Evolutionary conservation across 2,113 vertebrate species (phyloP), one percentile per base, ranked within the genome.

Genomic region (Eulacestoma nigropectus): DNA sequence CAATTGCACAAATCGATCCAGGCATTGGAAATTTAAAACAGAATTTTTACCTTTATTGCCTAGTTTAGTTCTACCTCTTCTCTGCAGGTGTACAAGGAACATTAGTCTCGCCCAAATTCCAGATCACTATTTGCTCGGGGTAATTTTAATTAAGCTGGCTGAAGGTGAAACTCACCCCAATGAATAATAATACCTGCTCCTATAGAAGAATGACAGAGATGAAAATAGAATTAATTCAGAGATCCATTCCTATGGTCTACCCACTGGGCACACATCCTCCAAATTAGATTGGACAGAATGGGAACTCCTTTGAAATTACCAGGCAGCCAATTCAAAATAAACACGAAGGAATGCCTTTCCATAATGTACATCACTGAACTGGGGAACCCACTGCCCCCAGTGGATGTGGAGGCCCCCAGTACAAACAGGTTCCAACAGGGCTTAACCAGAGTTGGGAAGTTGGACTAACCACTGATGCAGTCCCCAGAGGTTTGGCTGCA

Each of bases 221-320:
- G 86, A 93, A 86, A 96, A 95, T 56, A 94, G 95, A 96, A 93
- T 88, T 91, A 84, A 93, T 96, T 91, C 75, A 73, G 84, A 91
- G 70, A 87, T 47, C 64, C 52, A 63, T 52, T 92, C 64, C 52
- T 81, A 37, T 93, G 79, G 87, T 74, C 39, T 94, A 83, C 68
- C 92, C 88, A 93, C 55, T 60, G 60, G 92, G 88, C 83, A 95
- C 72, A 60, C 64, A 46, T 94, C 83, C 55, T 94, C 92, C 39
- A 84, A 84, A 96, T 94, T 88, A 84, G 63, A 83, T 15, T 57
- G 78, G 90, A 93, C 92, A 92, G 92, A 96, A 95, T 84, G 89
- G 76, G 90, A 90, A 23, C 76, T 96, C 50, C 72, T 81, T 86
- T 88, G 86, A 95, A 92, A 95, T 62, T 35, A 63, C 19, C 64